Evolutionary conservation across 2,797 vertebrate genomes (phyloP), one percentile per base, ranked within the genome.

Genomic region (Macropodus opercularis): DNA sequence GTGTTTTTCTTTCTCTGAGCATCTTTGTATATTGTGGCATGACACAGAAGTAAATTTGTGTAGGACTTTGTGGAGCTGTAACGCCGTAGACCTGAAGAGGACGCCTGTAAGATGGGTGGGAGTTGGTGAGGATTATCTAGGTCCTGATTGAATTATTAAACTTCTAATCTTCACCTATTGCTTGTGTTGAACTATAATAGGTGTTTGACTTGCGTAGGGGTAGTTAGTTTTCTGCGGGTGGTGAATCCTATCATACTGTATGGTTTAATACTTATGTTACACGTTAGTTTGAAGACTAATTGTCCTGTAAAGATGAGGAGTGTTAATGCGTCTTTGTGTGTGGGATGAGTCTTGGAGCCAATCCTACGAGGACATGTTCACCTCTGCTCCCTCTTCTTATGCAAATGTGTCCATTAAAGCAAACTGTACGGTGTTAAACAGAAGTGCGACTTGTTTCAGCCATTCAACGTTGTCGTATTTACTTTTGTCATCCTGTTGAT

Each of bases 201-300:
- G 81, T 92, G 91, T 94, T 92, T 92, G 90, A 92, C 91, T 93
- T 91, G 85, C 75, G 80, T 93, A 92, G 93, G 89, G 82, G 75
- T 93, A 93, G 92, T 85, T 90, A 57, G 75, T 90, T 90, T 77
- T 72, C 81, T 55, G 87, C 88, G 75, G 92, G 88, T 93, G 92
- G 89, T 92, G 84, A 92, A 83, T 90, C 85, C 86, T 86, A 81
- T 89, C 91, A 91, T 92, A 89, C 90, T 80, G 86, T 93, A 91
- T 93, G 91, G 92, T 94, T 94, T 92, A 91, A 89, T 91, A 88
- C 86, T 88, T 83, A 35, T 71, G 76, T 79, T 75, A 82, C 51
- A 75, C 76, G 69, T 63, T 84, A 80, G 75, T 81, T 83, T 81
- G 50, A 77, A 76, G 74, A 57, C 39, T 53, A 55, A 63, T 72